Conservation (phyloP, 2,113 vertebrate species). For the Eptesicus fuscus region DNA sequence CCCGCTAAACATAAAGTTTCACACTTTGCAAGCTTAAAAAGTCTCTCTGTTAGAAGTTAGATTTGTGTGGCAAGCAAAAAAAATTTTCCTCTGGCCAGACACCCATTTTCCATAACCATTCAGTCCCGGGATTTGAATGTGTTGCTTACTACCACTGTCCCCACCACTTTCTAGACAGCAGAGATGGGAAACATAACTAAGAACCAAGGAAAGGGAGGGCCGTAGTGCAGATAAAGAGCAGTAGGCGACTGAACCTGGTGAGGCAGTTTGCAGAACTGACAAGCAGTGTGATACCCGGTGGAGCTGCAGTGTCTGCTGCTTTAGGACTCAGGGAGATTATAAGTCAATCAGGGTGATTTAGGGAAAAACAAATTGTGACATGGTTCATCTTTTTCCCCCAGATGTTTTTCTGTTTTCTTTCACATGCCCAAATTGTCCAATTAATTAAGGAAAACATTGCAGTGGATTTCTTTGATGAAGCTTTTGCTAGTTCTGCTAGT, state of each 20-base stretch:
- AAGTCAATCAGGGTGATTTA: conserved; percentile 66
- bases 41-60: conserved; percentile 41
- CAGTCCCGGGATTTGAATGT: background rate
- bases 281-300: background rate
- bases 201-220: background rate
- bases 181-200: conserved; percentile 8
- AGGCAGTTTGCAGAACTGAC: conserved; percentile 10
- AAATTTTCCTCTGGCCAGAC: conserved; percentile 14
- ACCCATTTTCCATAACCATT: background rate
- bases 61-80: conserved; percentile 41
- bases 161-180: background rate
- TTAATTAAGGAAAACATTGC: conserved; percentile 72
- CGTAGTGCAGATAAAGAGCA: background rate
- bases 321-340: conserved; percentile 61
- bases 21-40: conserved; percentile 64
- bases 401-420: conserved; percentile 73
- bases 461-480: conserved; percentile 57
- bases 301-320: background rate
- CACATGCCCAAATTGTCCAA: conserved; percentile 61
- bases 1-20: conserved; percentile 55
- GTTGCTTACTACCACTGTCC: background rate
- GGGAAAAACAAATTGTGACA: conserved; percentile 63
- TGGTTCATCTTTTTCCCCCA: conserved; percentile 51
- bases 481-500: conserved; percentile 58
- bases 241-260: background rate